These are phyloP conservation scores for Polyergus mexicanus DNA, from an alignment of 1,140 invertebrate genomes.

Conservation along the genomic window DNA sequence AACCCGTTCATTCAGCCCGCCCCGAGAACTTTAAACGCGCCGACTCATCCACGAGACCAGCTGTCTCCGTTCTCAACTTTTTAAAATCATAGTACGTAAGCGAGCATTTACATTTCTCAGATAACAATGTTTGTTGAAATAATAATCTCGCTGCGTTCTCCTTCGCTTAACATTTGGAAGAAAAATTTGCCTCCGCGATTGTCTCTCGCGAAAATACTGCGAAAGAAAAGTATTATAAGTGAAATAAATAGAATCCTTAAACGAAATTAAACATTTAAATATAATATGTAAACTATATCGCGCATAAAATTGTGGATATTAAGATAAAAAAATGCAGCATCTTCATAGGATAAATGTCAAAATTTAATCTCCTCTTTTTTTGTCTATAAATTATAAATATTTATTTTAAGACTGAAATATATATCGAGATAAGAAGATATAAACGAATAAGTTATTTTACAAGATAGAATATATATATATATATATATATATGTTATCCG, in stretches of 20 bases:
- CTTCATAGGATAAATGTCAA: background rate
- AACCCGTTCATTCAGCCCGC: conserved; percentile 62
- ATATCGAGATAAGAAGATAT: background rate
- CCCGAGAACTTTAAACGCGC: conserved; percentile 47
- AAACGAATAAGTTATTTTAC: background rate
- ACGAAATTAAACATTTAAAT: background rate
- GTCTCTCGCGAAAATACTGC: background rate
- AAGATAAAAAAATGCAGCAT: background rate
- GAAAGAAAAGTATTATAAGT: background rate
- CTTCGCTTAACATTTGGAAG: background rate
- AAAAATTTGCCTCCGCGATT: background rate
- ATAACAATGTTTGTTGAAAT: conserved; percentile 28
- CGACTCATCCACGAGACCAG: conserved; percentile 48
- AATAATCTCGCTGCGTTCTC: conserved; percentile 7
- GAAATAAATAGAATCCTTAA: background rate
- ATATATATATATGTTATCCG: background rate
- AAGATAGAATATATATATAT: background rate
- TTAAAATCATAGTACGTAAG: conserved; percentile 6
- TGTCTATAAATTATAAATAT: background rate
- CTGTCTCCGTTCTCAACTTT: conserved; percentile 23
- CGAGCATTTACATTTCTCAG: conserved; percentile 15
- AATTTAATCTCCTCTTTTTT: background rate
- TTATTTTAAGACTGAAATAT: conserved; percentile 11
- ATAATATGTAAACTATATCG: too few species aligned
- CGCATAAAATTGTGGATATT: background rate